Evolutionary conservation across 2,797 vertebrate species (phyloP).

Genomic region (Channallabes apus): DNA sequence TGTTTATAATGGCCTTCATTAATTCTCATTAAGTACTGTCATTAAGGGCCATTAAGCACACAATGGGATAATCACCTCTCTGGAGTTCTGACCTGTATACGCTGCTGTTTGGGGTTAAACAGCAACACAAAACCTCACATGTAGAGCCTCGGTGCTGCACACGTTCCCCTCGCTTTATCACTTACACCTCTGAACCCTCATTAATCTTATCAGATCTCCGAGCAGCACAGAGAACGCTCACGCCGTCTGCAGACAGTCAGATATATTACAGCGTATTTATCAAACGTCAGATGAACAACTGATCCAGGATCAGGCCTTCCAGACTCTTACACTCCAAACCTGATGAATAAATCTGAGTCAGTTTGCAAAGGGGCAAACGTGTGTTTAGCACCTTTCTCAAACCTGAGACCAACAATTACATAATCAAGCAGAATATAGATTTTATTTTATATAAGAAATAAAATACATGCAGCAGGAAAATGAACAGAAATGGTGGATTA

Average conservation of each 20-base stretch:
- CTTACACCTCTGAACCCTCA: conserved; percentile 43
- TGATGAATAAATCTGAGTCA: background rate
- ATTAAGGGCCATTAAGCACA: conserved; percentile 58
- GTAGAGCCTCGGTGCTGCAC: background rate
- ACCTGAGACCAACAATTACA: background rate
- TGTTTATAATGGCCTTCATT: conserved; percentile 52
- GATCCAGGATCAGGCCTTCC: conserved; percentile 21
- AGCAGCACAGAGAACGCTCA: background rate
- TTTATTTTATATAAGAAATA: background rate
- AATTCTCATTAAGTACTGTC: conserved; percentile 59
- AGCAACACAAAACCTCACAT: conserved; percentile 66
- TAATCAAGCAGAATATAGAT: background rate
- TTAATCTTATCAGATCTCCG: conserved; percentile 52
- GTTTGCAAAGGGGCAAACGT: background rate
- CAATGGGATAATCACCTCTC: conserved; percentile 59
- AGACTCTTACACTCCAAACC: background rate
- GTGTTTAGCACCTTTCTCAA: background rate
- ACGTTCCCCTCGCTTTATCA: conserved; percentile 13
- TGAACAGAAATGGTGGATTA: background rate
- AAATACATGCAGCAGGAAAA: background rate
- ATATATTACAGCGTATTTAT: conserved; percentile 26
- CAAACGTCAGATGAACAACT: conserved; percentile 13
- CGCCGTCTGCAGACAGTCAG: conserved; percentile 25
- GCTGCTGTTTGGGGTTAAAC: conserved; percentile 67
- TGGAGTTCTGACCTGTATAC: conserved; percentile 57